A percentile compares a stretch with the other conserved stretches of the same genome.
Evolutionary conservation across 2,113 vertebrate genomes (phyloP).

Genomic region (Mormyrus iriodes): DNA sequence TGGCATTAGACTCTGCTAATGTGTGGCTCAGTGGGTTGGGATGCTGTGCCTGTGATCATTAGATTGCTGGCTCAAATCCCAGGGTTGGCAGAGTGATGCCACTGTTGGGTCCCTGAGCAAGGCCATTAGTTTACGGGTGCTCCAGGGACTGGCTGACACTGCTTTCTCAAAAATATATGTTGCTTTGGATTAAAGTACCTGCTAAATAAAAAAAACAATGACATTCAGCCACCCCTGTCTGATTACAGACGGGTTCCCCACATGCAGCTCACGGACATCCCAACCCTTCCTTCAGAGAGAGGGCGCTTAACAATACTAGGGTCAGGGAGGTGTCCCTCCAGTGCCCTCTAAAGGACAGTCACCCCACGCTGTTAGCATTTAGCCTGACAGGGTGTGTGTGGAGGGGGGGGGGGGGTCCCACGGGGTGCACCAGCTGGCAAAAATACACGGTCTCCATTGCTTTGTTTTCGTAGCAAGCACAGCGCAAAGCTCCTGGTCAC

Average conservation of each 20-base stretch:
- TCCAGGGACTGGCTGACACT: neutral
- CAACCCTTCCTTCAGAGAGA: neutral
- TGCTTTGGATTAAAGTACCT: neutral
- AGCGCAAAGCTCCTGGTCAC: constrained; percentile 51
- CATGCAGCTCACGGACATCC: constrained; percentile 77
- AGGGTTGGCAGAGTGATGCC: neutral
- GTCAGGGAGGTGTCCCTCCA: neutral
- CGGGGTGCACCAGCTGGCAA: constrained; percentile 30
- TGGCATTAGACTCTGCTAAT: neutral
- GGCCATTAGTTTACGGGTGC: neutral
- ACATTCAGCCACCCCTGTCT: neutral
- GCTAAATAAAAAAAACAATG: neutral
- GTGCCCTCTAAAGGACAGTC: neutral
- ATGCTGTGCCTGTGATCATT: neutral
- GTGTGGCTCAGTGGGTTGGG: neutral
- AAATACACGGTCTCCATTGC: neutral
- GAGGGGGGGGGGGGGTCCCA: constrained; percentile 22
- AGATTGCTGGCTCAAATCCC: neutral
- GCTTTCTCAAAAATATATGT: neutral
- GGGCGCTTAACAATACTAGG: neutral
- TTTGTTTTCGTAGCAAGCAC: neutral
- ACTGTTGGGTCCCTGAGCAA: neutral
- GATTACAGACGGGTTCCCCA: constrained; percentile 33
- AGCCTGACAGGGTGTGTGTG: constrained; percentile 16
- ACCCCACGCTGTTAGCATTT: neutral